Percentiles rank a stretch among this genome's conserved stretches.
Evolutionary conservation across 1,140 invertebrate species (phyloP).

Genomic region (Trissolcus basalis): DNA sequence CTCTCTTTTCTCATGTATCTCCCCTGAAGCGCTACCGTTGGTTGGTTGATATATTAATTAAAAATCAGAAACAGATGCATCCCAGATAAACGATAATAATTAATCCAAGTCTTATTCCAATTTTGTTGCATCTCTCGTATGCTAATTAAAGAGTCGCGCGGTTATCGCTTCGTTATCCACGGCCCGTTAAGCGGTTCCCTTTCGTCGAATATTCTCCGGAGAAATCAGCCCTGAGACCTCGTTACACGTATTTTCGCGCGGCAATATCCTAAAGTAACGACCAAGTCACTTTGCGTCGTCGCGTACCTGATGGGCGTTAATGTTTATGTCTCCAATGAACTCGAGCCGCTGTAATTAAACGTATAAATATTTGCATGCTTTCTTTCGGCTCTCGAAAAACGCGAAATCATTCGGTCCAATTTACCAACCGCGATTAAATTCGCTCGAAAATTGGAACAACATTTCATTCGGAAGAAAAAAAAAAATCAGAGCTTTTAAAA

Average conservation of each 20-base stretch:
- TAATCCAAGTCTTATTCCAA: slow-evolving; percentile 64
- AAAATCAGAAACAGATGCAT: slow-evolving; percentile 76
- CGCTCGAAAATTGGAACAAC: too few species aligned
- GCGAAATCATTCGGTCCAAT: too few species aligned
- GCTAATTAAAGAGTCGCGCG: slow-evolving; percentile 71
- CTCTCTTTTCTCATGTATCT: slow-evolving; percentile 48
- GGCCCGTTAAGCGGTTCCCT: slow-evolving; percentile 61
- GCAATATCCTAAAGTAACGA: slow-evolving; percentile 40
- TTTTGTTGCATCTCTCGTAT: slow-evolving; percentile 41
- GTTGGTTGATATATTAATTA: slow-evolving; percentile 73
- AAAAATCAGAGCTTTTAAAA: too few species aligned
- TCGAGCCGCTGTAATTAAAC: slow-evolving; percentile 26
- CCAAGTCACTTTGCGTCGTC: slow-evolving; percentile 25
- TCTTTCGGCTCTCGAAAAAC: not conserved
- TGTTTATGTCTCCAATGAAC: slow-evolving; percentile 8
- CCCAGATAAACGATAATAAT: slow-evolving; percentile 70
- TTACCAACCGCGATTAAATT: too few species aligned
- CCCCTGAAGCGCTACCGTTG: slow-evolving; percentile 52
- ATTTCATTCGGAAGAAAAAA: too few species aligned
- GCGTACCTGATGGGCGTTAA: slow-evolving; percentile 30
- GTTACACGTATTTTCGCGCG: slow-evolving; percentile 56
- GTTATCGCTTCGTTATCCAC: slow-evolving; percentile 63
- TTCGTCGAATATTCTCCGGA: slow-evolving; percentile 42
- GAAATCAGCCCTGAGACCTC: slow-evolving; percentile 62
- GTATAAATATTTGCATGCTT: not conserved